Percentiles rank a stretch among this genome's conserved stretches.
Conservation (phyloP, 2,797 vertebrate species). For the Girardinus metallicus region DNA sequence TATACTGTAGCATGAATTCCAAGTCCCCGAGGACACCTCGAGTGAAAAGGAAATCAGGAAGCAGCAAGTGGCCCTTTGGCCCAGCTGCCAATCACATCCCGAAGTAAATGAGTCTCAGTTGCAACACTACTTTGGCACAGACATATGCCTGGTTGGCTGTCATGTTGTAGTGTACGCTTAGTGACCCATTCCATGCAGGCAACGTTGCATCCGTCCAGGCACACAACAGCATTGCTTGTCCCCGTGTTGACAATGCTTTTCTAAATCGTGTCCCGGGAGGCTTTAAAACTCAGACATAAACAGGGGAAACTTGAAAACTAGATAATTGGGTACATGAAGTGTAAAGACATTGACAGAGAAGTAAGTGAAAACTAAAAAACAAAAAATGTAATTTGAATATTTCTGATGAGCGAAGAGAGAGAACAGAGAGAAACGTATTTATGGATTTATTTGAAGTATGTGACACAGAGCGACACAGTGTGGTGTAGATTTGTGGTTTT, state of each 20-base stretch:
- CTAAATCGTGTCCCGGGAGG: conserved; percentile 48
- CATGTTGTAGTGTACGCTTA: conserved; percentile 53
- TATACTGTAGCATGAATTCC: conserved; percentile 67
- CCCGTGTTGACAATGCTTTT: conserved; percentile 43
- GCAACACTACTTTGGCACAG: conserved; percentile 56
- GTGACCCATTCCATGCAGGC: conserved; percentile 57
- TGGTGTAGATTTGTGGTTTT: background rate
- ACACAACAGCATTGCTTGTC: conserved; percentile 37
- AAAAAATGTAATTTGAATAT: conserved; percentile 2
- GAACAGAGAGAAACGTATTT: background rate
- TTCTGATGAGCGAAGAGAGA: too few species aligned
- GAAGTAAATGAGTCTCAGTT: conserved; percentile 58
- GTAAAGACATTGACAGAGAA: conserved; percentile 38
- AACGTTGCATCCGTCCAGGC: conserved; percentile 48
- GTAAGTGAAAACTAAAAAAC: conserved; percentile 7
- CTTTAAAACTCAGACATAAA: conserved; percentile 19
- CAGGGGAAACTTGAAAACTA: conserved; percentile 16
- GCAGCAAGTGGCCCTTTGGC: conserved; percentile 71
- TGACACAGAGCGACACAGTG: background rate
- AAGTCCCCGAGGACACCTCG: conserved; percentile 70
- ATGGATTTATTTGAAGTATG: background rate
- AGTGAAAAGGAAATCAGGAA: conserved; percentile 69
- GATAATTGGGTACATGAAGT: conserved; percentile 28
- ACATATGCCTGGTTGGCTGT: conserved; percentile 65
- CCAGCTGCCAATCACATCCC: conserved; percentile 77